Conservation (phyloP, 1,140 invertebrate genomes). For the Drosophila eugracilis region DNA sequence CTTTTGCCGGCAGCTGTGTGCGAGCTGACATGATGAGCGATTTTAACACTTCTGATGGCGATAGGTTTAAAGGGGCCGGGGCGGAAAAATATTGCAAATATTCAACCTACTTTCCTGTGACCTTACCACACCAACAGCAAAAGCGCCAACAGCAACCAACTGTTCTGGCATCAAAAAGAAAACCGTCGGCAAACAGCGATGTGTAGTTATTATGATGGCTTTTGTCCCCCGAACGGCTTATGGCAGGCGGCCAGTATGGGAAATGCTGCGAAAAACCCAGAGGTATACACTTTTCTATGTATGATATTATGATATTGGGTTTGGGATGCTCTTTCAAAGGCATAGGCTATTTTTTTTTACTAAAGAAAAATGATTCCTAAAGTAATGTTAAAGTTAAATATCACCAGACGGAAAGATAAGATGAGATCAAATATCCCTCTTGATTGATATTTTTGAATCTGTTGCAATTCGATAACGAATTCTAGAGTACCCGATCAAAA, state of each 20-base stretch:
- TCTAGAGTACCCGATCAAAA: not conserved
- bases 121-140: slow-evolving; percentile 39
- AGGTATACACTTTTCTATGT: not conserved
- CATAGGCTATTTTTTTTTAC: too few relatives aligned
- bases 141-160: slow-evolving; percentile 4
- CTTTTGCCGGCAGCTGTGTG: slow-evolving; percentile 60
- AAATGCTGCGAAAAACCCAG: slow-evolving; percentile 5
- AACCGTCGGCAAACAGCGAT: slow-evolving; percentile 37
- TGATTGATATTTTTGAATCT: not conserved
- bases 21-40: slow-evolving; percentile 73
- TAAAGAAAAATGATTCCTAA: not conserved
- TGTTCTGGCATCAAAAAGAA: slow-evolving; percentile 9
- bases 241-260: slow-evolving; percentile 24
- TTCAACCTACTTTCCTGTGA: slow-evolving; percentile 71
- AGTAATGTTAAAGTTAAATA: not conserved
- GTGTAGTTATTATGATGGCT: slow-evolving; percentile 71
- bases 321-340: too few relatives aligned
- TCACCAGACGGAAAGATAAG: too few relatives aligned
- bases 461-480: not conserved
- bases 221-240: slow-evolving; percentile 58
- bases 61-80: slow-evolving; percentile 64
- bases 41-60: slow-evolving; percentile 75
- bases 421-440: too few relatives aligned
- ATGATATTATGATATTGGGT: not conserved
- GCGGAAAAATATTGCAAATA: slow-evolving; percentile 68